These are phyloP conservation scores for Strongylocentrotus purpuratus DNA, from an alignment of 35 echinoderm and acorn worm species.

Conservation along the genomic window DNA sequence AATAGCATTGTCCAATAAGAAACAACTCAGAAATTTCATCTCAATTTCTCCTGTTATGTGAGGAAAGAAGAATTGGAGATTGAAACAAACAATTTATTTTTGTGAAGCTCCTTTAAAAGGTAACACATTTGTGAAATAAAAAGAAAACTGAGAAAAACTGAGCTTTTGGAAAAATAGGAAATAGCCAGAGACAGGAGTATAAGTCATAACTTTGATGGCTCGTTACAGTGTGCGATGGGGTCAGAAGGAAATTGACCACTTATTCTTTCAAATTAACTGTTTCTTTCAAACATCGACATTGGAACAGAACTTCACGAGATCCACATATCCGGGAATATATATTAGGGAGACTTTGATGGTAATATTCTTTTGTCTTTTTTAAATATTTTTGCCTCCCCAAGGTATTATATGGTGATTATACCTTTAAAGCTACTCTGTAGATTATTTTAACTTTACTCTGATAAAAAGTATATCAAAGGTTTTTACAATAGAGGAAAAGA, in stretches of 20 bases:
- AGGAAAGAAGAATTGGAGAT: too few relatives aligned
- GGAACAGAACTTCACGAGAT: neutral
- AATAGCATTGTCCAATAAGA: too few relatives aligned
- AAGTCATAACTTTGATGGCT: constrained; percentile 12
- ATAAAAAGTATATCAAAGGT: too few relatives aligned
- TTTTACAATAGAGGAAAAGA: too few relatives aligned
- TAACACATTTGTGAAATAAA: neutral
- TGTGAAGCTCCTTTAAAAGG: neutral
- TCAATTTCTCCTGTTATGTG: too few relatives aligned
- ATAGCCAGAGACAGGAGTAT: neutral
- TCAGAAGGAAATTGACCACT: constrained; percentile 17
- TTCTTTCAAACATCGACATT: neutral
- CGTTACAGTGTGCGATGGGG: neutral
- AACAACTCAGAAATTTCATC: too few relatives aligned
- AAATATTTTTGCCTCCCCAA: neutral
- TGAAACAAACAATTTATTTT: neutral
- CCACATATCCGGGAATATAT: neutral
- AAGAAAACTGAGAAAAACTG: neutral
- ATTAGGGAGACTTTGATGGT: neutral
- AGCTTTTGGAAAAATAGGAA: neutral
- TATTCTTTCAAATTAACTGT: neutral
- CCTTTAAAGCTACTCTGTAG: neutral
- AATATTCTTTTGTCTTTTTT: neutral
- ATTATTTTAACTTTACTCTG: neutral
- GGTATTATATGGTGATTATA: neutral